Base-by-base conservation (phyloP, 2,113 vertebrate species). In the Chaenogobius annularis region DNA sequence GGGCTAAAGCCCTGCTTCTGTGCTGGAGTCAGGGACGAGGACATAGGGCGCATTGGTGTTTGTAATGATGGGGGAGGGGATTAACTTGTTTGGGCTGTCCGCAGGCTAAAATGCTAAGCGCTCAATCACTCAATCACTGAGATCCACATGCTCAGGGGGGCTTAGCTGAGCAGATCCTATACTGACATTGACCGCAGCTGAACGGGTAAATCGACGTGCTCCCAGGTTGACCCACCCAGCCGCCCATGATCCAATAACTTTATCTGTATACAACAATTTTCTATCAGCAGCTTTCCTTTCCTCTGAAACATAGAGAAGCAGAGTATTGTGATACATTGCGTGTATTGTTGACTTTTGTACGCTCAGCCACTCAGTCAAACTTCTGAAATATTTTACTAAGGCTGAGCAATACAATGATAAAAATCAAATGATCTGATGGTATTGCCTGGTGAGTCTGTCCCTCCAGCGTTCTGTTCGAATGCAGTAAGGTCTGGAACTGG, bases 81-180 rank as follows among this genome's bases (percentile, higher is more conserved):
- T 92, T 92, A 92, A 84, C 87, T 88, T 91, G 88, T 91, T 89
- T 88, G 86, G 89, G 86, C 87, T 88, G 89, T 85, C 80, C 73
- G 61, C 73, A 69, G 80, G 84, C 88, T 91, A 83, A 87, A 90
- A 88, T 83, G 78, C 76, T 90, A 90, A 91, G 85, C 89, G 44
- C 88, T 92, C 88, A 90, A 88, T 90, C 91, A 88, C 82, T 89
- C 86, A 91, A 90, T 92, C 88, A 91, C 84, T 44, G 70, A 83
- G 85, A 92, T 88, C 88, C 87, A 87, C 86, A 75, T 81, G 81
- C 88, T 88, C 82, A 19, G 78, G 48, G 84, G 78, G 87, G 84
- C 86, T 90, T 85, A 89, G 88, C 83, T 74, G 69, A 68, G 40
- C 82, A 81, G 78, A 90, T 86, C 82, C 79, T 69, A 54, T 54